phyloP scores from a whole-genome alignment of 30 jellyfish, hydroid and myxozoan species.

The Aurelia aurita complex sp. Pacific region DNA sequence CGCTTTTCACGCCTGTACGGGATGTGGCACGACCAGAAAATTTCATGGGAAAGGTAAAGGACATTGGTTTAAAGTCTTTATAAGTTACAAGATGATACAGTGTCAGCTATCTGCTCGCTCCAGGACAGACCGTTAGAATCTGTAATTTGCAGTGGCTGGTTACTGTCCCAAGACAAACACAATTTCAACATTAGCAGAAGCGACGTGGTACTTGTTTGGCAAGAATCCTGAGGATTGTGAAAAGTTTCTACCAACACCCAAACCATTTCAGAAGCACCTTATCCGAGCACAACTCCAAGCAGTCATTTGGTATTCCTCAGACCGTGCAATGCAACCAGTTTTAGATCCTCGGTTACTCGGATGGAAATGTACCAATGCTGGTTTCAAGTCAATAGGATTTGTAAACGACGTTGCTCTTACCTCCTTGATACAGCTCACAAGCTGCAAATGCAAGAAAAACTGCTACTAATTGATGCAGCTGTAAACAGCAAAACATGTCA shows the following conservation, averaged over 20 bases:
- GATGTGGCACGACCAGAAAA: slow-evolving; percentile 8
- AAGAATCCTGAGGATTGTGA: not conserved
- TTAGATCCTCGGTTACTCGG: slow-evolving; percentile 31
- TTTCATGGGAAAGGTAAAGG: slow-evolving; percentile 13
- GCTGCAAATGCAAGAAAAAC: too few relatives aligned
- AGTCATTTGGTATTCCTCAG: slow-evolving; percentile 32
- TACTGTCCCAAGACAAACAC: not conserved
- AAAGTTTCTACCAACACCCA: slow-evolving; percentile 2
- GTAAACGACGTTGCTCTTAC: too few relatives aligned
- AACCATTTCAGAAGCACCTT: slow-evolving; percentile 36
- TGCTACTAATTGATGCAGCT: too few relatives aligned
- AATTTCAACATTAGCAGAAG: not conserved
- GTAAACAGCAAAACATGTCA: not conserved
- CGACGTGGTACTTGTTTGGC: not conserved
- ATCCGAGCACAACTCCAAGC: slow-evolving; percentile 42
- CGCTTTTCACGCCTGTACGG: slow-evolving; percentile 5
- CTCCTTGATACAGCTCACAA: too few relatives aligned
- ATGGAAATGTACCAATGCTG: slow-evolving; percentile 27
- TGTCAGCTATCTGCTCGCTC: not conserved
- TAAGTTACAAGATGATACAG: not conserved
- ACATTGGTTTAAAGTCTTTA: not conserved
- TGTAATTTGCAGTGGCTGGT: not conserved
- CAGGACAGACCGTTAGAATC: not conserved
- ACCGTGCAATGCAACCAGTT: slow-evolving; percentile 36
- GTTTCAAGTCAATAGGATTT: slow-evolving; percentile 10